Percentiles rank a stretch among this genome's conserved stretches.
phyloP scores from a whole-genome alignment of 1,140 invertebrate species.

The Philopotamus ludificatus region DNA sequence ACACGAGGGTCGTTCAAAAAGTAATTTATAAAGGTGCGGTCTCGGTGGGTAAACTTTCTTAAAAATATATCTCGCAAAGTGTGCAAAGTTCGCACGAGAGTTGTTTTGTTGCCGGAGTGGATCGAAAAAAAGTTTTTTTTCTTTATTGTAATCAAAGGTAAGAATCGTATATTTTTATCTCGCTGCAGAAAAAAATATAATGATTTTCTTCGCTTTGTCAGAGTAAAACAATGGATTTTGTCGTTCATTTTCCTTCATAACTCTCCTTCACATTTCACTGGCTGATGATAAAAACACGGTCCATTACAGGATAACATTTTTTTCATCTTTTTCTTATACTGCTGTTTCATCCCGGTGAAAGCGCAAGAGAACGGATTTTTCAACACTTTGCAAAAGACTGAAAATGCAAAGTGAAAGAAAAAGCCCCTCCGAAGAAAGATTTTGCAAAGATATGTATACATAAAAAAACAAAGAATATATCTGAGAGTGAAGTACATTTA shows the following conservation, averaged over 20 bases:
- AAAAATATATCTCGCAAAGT: constrained; percentile 19
- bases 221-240: neutral
- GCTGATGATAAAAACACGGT: neutral
- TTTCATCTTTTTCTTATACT: too few relatives aligned
- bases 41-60: constrained; percentile 12
- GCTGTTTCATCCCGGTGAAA: neutral
- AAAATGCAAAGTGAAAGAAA: neutral
- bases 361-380: neutral
- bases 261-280: neutral
- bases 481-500: neutral
- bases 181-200: neutral
- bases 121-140: neutral
- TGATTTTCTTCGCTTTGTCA: neutral
- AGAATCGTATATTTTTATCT: too few relatives aligned
- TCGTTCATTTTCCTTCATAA: neutral
- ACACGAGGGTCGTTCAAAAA: neutral
- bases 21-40: constrained; percentile 3
- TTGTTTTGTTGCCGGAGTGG: too few relatives aligned
- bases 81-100: constrained; percentile 21
- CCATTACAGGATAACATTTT: neutral
- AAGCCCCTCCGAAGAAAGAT: neutral
- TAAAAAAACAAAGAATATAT: neutral
- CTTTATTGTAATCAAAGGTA: too few relatives aligned
- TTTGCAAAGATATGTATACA: neutral
- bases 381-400: neutral